Percentiles rank a stretch among this genome's conserved stretches.
phyloP scores from a whole-genome alignment of 2,888 invertebrate genomes.

The Aleiodes leptofemur region DNA sequence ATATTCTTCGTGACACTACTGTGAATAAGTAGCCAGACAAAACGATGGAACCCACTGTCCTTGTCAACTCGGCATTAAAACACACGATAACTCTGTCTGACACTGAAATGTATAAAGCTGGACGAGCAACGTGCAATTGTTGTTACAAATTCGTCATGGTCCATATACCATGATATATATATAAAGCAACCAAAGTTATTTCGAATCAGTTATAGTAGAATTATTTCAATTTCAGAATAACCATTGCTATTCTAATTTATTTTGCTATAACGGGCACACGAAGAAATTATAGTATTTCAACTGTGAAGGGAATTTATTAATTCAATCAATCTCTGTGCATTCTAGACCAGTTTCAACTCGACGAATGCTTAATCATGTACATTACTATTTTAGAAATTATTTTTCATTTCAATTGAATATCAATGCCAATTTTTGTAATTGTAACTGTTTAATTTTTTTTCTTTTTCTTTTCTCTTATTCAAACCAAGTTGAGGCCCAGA shows the following conservation, averaged over 20 bases:
- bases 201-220: slow-evolving; percentile 1
- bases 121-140: no score
- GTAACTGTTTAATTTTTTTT: slow-evolving; percentile 21
- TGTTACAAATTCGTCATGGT: no score
- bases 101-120: no score
- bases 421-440: slow-evolving; percentile 10
- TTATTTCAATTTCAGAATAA: neutral
- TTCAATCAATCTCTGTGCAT: slow-evolving; percentile 12
- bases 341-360: slow-evolving; percentile 14
- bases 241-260: slow-evolving; percentile 1
- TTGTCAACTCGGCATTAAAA: slow-evolving; percentile 16
- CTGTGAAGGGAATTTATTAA: slow-evolving; percentile 23
- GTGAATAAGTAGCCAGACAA: slow-evolving; percentile 57
- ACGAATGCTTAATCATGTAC: neutral
- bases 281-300: slow-evolving; percentile 24
- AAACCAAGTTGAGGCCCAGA: neutral
- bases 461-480: neutral
- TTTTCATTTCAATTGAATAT: slow-evolving; percentile 23
- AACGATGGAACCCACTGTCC: no score
- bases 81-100: slow-evolving; percentile 9
- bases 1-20: slow-evolving; percentile 43
- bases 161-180: no score
- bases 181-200: no score
- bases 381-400: neutral
- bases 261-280: slow-evolving; percentile 14